A percentile compares a stretch with the other conserved stretches of the same genome.
phyloP scores from a whole-genome alignment of 2,797 vertebrate genomes.

The Lophotriccus pileatus region DNA sequence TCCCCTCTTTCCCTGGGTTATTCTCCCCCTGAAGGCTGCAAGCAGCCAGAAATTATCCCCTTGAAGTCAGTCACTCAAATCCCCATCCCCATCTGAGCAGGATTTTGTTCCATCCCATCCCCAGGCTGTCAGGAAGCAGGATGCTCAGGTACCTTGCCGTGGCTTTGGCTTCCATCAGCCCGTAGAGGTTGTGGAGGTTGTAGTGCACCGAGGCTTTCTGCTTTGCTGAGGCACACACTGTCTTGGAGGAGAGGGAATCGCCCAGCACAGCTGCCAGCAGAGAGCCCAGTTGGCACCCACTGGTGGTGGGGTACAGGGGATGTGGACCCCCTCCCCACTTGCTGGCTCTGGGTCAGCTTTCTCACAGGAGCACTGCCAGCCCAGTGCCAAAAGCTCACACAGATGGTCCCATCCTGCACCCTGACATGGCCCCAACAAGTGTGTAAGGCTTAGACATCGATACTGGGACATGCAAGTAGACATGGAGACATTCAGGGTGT shows the following conservation, averaged over 20 bases:
- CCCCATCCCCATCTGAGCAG: neutral
- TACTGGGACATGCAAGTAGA: rapidly evolving
- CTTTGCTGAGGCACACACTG: conserved; percentile 80
- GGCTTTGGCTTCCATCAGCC: conserved; percentile 88
- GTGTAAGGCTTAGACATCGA: neutral
- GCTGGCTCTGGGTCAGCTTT: neutral
- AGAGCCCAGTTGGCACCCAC: rapidly evolving
- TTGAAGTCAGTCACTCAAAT: neutral
- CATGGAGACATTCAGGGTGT: neutral
- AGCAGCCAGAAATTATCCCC: neutral
- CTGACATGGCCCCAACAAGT: rapidly evolving
- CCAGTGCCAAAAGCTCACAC: rapidly evolving
- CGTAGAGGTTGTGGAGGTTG: conserved; percentile 88
- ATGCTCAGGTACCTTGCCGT: conserved; percentile 77
- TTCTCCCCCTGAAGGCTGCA: neutral
- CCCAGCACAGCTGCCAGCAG: conserved; percentile 77
- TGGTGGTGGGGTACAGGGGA: neutral
- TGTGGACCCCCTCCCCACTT: rapidly evolving
- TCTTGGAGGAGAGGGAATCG: conserved; percentile 79
- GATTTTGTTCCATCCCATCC: neutral
- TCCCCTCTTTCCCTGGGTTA: neutral
- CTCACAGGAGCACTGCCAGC: neutral
- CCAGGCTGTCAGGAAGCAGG: rapidly evolving
- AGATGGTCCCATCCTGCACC: neutral
- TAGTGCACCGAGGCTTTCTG: conserved; percentile 84